Base-by-base conservation (phyloP, 1,140 invertebrate genomes). In the Drosophila novamexicana region DNA sequence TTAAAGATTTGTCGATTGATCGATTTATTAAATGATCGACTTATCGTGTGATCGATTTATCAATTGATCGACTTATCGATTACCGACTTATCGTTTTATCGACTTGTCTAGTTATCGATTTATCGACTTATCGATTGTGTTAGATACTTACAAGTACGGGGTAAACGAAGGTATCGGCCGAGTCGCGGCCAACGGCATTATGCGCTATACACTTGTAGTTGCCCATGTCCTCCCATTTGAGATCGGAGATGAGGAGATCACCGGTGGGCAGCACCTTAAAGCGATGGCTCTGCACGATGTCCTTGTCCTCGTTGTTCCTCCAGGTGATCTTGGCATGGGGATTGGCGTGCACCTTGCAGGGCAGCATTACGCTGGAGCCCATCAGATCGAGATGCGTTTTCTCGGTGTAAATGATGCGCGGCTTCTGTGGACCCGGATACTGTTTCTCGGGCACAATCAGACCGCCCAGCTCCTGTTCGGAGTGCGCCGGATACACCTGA, bases 191-290 rank as follows among this genome's bases (percentile, higher is more conserved):
- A 36, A 94, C 92, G 1, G 92, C 77, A 91, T 97, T 97, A 66
- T 94, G 93, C 5, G 95, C 96, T 1, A 95, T 93, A 83, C 97
- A 98, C 3, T 93, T 95, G 93, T 95, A 98, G 8, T 93, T 93
- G 32, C 96, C 97, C 96, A 97, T 97, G 85, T 97, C 96, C 10
- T 93, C 92, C 96, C 96, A 98, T 14, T 92, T 93, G 12, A 97
- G 90, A 34, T 94, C 93, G 7, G 93, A 92, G 65, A 98, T 96
- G 2, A 96, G 78, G 4, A 98, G 93, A 79, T 96, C 95, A 1
- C 97, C 97, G 79, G 94, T 95, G 12, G 94, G 93, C 59, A 96
- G 93, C 61, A 95, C 93, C 91, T 94, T 93, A 92, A 81, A 91
- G 93, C 93, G 54, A 91, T 94, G 44, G 88, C 91, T 56, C 81